Evolutionary conservation across 2,797 vertebrate genomes (phyloP).

Genomic region (Characodon lateralis): DNA sequence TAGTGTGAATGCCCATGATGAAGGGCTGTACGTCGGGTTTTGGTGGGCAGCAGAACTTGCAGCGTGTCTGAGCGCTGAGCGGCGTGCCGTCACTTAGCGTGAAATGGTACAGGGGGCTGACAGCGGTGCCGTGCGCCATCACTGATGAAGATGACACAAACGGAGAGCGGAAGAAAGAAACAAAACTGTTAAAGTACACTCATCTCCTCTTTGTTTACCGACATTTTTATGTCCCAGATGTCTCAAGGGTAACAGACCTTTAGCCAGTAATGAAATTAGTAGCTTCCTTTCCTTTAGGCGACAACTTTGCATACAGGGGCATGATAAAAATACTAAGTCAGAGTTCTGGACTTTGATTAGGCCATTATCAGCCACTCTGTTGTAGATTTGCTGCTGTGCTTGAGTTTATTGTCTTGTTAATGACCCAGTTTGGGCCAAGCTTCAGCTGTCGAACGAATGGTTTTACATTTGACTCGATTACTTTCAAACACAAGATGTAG

Average conservation of each 20-base stretch:
- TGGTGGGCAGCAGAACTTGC: slow-evolving; percentile 95
- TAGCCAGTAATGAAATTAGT: not conserved
- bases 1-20: slow-evolving; percentile 98
- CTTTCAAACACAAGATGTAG: too few species aligned
- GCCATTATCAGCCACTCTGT: too few species aligned
- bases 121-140: slow-evolving; percentile 92
- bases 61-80: slow-evolving; percentile 96
- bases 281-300: not conserved
- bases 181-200: not conserved
- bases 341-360: not conserved
- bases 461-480: too few species aligned
- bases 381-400: too few species aligned
- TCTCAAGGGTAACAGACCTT: not conserved
- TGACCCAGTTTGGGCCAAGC: too few species aligned
- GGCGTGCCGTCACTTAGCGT: slow-evolving; percentile 91
- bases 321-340: not conserved
- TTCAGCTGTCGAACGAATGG: too few species aligned
- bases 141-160: slow-evolving; percentile 75
- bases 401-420: too few species aligned
- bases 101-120: slow-evolving; percentile 94
- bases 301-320: too few species aligned
- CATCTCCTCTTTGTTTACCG: not conserved
- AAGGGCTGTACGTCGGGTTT: slow-evolving; percentile 95
- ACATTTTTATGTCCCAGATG: not conserved
- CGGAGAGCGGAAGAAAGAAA: slow-evolving; percentile 17